Conservation (phyloP, 2,888 invertebrate species). For the Cephus pygmeus region DNA sequence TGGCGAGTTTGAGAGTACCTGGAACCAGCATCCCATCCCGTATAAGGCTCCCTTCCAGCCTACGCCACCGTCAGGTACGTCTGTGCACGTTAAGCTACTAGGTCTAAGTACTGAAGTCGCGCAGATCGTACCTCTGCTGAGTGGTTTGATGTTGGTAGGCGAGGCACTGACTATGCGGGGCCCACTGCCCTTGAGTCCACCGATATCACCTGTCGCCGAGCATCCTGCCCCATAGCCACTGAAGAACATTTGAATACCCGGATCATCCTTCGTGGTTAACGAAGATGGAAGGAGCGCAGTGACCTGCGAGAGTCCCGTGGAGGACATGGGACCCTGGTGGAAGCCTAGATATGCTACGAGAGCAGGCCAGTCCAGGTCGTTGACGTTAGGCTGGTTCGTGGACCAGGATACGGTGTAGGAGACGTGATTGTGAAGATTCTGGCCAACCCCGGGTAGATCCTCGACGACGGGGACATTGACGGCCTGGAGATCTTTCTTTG, state of each 20-base stretch:
- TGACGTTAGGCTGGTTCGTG: slow-evolving; percentile 67
- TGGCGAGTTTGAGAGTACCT: slow-evolving; percentile 68
- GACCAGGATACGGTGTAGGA: slow-evolving; percentile 72
- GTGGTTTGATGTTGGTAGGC: slow-evolving; percentile 75
- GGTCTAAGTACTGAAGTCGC: slow-evolving; percentile 37
- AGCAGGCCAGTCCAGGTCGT: slow-evolving; percentile 73
- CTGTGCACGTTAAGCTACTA: too few relatives aligned
- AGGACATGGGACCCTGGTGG: slow-evolving; percentile 73
- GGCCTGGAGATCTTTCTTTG: slow-evolving; percentile 70
- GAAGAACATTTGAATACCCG: slow-evolving; percentile 77
- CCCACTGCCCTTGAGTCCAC: slow-evolving; percentile 54
- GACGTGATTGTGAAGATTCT: slow-evolving; percentile 78
- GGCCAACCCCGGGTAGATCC: slow-evolving; percentile 76
- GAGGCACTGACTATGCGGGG: slow-evolving; percentile 67
- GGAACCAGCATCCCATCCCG: neutral
- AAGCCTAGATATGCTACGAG: slow-evolving; percentile 73
- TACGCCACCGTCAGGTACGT: too few relatives aligned
- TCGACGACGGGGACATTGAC: slow-evolving; percentile 72
- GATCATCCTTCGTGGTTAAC: slow-evolving; percentile 70
- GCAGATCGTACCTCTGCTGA: slow-evolving; percentile 72
- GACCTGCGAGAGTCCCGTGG: slow-evolving; percentile 76
- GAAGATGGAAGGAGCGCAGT: slow-evolving; percentile 75
- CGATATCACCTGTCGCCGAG: slow-evolving; percentile 66
- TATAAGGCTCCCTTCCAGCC: too few relatives aligned
- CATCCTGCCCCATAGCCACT: slow-evolving; percentile 75